Evolutionary conservation across 2,113 vertebrate genomes (phyloP).

Genomic region (Hydrochoerus hydrochaeris): DNA sequence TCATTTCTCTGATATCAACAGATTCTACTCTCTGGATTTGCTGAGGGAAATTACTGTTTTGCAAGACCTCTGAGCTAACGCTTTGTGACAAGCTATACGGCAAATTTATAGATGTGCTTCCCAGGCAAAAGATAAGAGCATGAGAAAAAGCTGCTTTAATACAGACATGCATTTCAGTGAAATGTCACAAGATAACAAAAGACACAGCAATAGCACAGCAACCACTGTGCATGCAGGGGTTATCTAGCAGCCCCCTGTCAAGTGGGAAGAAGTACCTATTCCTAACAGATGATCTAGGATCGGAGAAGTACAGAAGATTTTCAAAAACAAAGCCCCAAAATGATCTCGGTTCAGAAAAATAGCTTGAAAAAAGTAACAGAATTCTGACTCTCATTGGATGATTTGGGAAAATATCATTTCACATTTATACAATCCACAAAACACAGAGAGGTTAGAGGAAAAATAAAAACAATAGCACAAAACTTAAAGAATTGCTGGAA

Average conservation of each 20-base stretch:
- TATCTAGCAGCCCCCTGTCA: not conserved
- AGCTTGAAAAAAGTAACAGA: not conserved
- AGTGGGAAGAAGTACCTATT: not conserved
- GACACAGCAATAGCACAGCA: not conserved
- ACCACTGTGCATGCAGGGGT: not conserved
- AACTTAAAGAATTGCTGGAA: not conserved
- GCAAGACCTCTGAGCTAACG: not conserved
- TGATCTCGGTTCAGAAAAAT: not conserved
- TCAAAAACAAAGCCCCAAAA: not conserved
- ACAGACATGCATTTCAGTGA: not conserved
- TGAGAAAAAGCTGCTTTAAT: not conserved
- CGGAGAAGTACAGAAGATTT: not conserved
- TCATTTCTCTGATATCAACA: not conserved
- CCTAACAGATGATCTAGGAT: slow-evolving; percentile 7
- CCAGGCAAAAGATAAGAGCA: not conserved
- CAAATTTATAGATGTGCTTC: not conserved
- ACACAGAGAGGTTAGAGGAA: not conserved
- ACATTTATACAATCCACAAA: not conserved
- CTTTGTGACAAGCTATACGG: not conserved
- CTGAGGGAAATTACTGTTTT: not conserved
- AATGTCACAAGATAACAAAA: slow-evolving; percentile 13
- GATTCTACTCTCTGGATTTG: not conserved
- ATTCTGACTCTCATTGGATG: not conserved
- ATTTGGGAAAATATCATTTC: not conserved
- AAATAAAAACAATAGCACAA: not conserved